phyloP scores from a whole-genome alignment of 2,888 invertebrate species.

The Ormyrus nitidulus region DNA sequence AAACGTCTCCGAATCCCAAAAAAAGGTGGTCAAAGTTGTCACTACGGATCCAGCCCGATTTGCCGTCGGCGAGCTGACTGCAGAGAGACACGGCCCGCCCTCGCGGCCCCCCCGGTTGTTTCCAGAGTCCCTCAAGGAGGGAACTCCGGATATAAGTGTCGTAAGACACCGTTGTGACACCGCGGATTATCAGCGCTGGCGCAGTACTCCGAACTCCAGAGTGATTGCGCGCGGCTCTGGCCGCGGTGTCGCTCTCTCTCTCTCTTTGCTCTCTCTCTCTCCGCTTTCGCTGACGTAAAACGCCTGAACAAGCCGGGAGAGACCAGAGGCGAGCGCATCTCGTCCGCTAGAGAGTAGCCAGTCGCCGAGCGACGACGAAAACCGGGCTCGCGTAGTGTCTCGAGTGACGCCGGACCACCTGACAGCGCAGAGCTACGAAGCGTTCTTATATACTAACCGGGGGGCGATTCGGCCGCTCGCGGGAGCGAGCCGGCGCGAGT shows the following conservation, averaged over 20 bases:
- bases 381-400: background rate
- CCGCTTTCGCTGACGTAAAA: background rate
- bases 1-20: background rate
- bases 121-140: too few species aligned
- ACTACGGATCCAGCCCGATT: background rate
- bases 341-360: too few species aligned
- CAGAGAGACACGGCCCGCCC: too few species aligned
- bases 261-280: slow-evolving; percentile 34
- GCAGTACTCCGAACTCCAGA: slow-evolving; percentile 35
- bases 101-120: too few species aligned
- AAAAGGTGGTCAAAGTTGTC: slow-evolving; percentile 39
- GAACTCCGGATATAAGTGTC: too few species aligned
- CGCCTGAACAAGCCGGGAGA: too few species aligned
- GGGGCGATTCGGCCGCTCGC: slow-evolving; percentile 14
- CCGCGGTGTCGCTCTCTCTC: slow-evolving; percentile 9
- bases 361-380: too few species aligned
- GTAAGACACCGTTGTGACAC: too few species aligned
- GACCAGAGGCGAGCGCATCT: too few species aligned
- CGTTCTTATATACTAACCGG: slow-evolving; percentile 38
- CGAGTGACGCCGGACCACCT: slow-evolving; percentile 45
- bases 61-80: background rate
- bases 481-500: background rate
- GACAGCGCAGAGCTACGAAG: background rate
- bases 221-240: slow-evolving; percentile 18
- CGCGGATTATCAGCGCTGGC: background rate